Percentiles rank a stretch among this genome's conserved stretches.
phyloP scores from a whole-genome alignment of 1,140 invertebrate genomes.

The Tetramorium simillimum region DNA sequence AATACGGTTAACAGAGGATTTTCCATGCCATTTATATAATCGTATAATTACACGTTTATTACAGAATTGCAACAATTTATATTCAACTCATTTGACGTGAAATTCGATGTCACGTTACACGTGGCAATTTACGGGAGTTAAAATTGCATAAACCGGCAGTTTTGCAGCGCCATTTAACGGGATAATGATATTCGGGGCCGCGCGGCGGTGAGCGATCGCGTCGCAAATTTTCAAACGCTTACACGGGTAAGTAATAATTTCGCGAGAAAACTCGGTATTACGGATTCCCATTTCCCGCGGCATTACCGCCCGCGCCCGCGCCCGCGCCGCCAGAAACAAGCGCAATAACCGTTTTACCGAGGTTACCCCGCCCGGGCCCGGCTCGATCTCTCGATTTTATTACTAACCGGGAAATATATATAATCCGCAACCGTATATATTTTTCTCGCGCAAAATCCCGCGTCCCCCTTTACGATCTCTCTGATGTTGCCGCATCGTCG shows the following conservation, averaged over 20 bases:
- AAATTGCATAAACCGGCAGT: slow-evolving; percentile 43
- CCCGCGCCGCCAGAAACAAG: slow-evolving; percentile 50
- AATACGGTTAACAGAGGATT: not conserved
- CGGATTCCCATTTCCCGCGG: slow-evolving; percentile 33
- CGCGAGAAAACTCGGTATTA: slow-evolving; percentile 30
- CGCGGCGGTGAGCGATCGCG: not conserved
- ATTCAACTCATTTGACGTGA: slow-evolving; percentile 32
- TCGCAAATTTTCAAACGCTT: slow-evolving; percentile 50
- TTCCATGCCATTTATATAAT: slow-evolving; percentile 32
- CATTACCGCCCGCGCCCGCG: no score
- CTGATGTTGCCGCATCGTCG: not conserved
- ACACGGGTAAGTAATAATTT: slow-evolving; percentile 48
- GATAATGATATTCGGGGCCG: slow-evolving; percentile 32
- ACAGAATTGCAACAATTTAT: slow-evolving; percentile 34
- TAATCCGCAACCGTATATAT: slow-evolving; percentile 28
- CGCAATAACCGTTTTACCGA: slow-evolving; percentile 35
- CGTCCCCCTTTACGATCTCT: slow-evolving; percentile 18
- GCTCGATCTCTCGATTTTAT: slow-evolving; percentile 55
- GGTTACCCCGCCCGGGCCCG: not conserved
- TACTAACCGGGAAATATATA: slow-evolving; percentile 39
- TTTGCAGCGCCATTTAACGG: slow-evolving; percentile 33
- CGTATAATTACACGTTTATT: slow-evolving; percentile 18
- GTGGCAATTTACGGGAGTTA: slow-evolving; percentile 33
- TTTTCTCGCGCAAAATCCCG: slow-evolving; percentile 19
- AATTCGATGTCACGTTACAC: slow-evolving; percentile 32